Base-by-base conservation (phyloP, 2,888 invertebrate species). In the Ryuthela nishihirai region DNA sequence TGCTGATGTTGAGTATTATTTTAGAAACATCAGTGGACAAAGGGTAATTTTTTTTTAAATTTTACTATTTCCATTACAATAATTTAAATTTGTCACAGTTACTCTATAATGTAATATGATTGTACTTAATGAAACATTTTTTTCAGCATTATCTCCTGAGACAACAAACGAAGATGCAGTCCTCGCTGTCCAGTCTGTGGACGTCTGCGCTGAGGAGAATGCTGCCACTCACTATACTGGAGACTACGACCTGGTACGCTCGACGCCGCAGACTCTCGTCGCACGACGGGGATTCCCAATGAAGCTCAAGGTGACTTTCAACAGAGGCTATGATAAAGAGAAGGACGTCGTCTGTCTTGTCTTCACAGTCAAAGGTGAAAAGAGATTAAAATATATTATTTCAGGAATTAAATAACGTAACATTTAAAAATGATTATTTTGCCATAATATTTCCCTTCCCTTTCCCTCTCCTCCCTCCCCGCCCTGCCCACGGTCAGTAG, bases 191-290 rank as follows among this genome's bases (percentile, higher is more conserved):
- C 78, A 83, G 67, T 79, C 80, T 55, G 84, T 90, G 54, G 85
- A 92, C 72, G 82, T 85, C 47, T 84, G 85, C 69, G 77, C 85
- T 47, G 77, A 79, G 6, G 81, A 83, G 35, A 93, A 93, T 74
- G 87, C 88, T 7, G 78, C 79, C 35, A 79, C 80, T 58, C 92
- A 92, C 72, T 83, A 84, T 71, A 92, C 92, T 0, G 81, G 80
- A 69, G 84, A 84, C 70, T 92, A 85, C 73, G 84, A 87, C 69
- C 74, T 85, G 67, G 86, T 87, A 83, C 80, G 78, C 50, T 70
- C 70, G n/a, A 75, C 73, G 43, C 74, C 35, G 7, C 54, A 54
- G 2, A 36, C 39, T 15, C 53, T 65, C 25, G 69, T 73, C 2
- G 41, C 72, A 10, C 56, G 72, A 15, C 54, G 72, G n/a, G 72